Conservation (phyloP, 2,888 invertebrate species). For the Chrysolina americana region DNA sequence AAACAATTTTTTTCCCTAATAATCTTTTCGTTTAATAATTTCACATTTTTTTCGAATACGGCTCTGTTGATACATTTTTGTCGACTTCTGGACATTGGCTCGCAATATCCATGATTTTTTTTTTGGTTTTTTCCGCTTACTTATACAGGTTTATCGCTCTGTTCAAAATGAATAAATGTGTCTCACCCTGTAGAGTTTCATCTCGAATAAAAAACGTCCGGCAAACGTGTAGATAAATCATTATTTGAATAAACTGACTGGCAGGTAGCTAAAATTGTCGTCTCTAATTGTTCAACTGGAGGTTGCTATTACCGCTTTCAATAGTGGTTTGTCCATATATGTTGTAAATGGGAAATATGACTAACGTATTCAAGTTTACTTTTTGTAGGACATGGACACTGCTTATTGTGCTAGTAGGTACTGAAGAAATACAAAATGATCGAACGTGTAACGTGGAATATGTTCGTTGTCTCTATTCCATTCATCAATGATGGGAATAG, state of each 20-base stretch:
- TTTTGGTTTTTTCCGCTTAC: too few relatives aligned
- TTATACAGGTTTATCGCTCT: too few relatives aligned
- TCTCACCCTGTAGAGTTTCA: not conserved
- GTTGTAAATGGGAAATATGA: constrained; percentile 51
- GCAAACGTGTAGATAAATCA: constrained; percentile 18
- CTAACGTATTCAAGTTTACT: constrained; percentile 50
- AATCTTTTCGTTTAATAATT: too few relatives aligned
- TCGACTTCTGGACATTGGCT: too few relatives aligned
- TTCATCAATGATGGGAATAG: not conserved
- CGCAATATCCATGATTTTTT: too few relatives aligned
- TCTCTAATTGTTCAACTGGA: constrained; percentile 45
- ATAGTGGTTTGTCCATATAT: constrained; percentile 50
- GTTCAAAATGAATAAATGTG: too few relatives aligned
- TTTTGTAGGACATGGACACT: constrained; percentile 53
- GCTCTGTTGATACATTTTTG: too few relatives aligned
- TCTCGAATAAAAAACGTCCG: not conserved
- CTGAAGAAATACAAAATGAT: constrained; percentile 13
- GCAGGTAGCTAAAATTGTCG: constrained; percentile 21
- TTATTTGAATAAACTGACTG: constrained; percentile 28
- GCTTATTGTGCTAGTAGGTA: constrained; percentile 27
- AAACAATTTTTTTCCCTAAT: too few relatives aligned
- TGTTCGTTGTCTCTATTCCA: not conserved
- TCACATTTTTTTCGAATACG: too few relatives aligned
- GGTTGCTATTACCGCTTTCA: constrained; percentile 45
- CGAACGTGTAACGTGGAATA: constrained; percentile 25